These are phyloP conservation scores for Picathartes gymnocephalus DNA, from an alignment of 2,113 vertebrate species.

Conservation along the genomic window DNA sequence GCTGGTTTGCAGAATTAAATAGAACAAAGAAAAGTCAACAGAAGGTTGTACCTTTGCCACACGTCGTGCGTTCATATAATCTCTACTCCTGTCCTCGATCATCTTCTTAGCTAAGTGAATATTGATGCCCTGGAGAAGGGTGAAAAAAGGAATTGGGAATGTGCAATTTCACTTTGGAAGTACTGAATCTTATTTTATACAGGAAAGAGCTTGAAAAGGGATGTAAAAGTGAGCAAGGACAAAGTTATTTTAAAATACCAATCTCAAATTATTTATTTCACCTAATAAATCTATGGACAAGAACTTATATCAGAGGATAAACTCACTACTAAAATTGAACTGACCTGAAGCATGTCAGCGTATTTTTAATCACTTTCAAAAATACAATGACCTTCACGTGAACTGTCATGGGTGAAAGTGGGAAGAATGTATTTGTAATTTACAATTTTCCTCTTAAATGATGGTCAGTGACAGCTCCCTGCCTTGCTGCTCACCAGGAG, in stretches of 20 bases:
- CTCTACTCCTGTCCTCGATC: conserved; percentile 98
- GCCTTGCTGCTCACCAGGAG: neutral
- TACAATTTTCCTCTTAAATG: neutral
- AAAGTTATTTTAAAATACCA: neutral
- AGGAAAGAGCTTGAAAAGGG: neutral
- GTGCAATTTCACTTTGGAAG: neutral
- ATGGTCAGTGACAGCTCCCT: neutral
- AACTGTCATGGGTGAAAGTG: neutral
- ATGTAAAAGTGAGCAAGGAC: neutral
- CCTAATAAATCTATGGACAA: neutral
- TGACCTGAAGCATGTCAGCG: neutral
- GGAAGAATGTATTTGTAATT: neutral
- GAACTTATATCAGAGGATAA: neutral
- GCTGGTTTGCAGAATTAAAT: neutral
- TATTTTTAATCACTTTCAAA: neutral
- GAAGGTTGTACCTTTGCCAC: conserved; percentile 88
- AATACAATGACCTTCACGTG: neutral
- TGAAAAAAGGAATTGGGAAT: neutral
- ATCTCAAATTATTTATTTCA: neutral
- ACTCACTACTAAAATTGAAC: neutral
- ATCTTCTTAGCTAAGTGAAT: conserved; percentile 99
- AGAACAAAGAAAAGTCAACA: neutral
- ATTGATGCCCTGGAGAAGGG: conserved; percentile 88
- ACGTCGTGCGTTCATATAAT: conserved; percentile 98
- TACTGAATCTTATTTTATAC: neutral